Conservation (phyloP, 2,888 invertebrate species). For the Cryptocheilus praepositus region DNA sequence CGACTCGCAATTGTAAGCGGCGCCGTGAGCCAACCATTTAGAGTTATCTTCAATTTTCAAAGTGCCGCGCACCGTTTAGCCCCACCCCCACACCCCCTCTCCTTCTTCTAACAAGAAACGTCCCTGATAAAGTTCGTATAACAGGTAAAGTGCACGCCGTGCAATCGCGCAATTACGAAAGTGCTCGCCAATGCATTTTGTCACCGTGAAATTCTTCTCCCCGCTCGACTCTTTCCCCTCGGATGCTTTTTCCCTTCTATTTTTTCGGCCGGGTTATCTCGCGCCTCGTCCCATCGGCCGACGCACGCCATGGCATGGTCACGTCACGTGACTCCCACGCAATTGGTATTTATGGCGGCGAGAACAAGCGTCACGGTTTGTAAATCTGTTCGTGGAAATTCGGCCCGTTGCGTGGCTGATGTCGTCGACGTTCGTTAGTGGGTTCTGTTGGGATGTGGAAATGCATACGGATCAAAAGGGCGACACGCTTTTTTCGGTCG, state of each 20-base stretch:
- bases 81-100: not conserved
- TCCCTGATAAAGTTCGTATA: not conserved
- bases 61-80: no score
- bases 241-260: slow-evolving; percentile 10
- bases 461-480: no score
- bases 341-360: slow-evolving; percentile 46
- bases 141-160: slow-evolving; percentile 1
- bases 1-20: no score
- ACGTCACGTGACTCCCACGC: slow-evolving; percentile 31
- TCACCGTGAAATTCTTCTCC: not conserved
- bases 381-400: slow-evolving; percentile 35
- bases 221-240: not conserved
- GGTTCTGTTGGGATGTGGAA: no score
- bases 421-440: no score
- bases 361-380: slow-evolving; percentile 38
- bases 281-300: slow-evolving; percentile 23
- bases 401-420: slow-evolving; percentile 1
- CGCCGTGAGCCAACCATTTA: no score
- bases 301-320: slow-evolving; percentile 28
- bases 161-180: slow-evolving; percentile 6
- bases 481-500: no score
- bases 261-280: not conserved
- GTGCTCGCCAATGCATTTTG: slow-evolving; percentile 9
- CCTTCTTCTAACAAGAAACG: not conserved
- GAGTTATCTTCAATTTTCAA: no score